Conservation (phyloP, 30 jellyfish, hydroid and myxozoan genomes). For the Catostylus mosaicus region DNA sequence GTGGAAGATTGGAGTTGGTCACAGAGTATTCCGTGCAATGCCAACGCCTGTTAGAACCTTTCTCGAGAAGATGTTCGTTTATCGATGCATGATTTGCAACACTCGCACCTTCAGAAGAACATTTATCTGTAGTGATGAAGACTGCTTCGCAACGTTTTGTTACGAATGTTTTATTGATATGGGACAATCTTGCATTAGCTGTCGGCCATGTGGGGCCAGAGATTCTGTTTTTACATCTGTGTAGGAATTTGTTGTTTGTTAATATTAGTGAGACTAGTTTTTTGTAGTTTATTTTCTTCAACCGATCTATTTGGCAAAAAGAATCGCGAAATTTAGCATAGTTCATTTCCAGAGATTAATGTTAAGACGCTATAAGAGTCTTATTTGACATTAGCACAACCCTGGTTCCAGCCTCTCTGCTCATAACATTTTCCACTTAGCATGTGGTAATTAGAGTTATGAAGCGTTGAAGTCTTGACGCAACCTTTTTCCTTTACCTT, state of each 20-base stretch:
- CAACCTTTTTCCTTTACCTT: too few species aligned
- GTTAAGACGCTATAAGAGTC: not conserved
- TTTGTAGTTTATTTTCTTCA: not conserved
- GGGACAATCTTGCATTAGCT: conserved; percentile 84
- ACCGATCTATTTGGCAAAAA: not conserved
- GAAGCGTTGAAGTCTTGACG: too few species aligned
- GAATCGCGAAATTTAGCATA: not conserved
- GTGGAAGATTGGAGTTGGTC: conserved; percentile 62
- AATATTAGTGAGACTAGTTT: not conserved
- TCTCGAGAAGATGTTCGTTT: conserved; percentile 52
- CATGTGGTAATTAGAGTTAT: too few species aligned
- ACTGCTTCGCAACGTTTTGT: conserved; percentile 87
- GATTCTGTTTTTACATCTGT: conserved; percentile 64
- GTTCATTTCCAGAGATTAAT: not conserved
- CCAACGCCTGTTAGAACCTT: conserved; percentile 51
- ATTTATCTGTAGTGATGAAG: conserved; percentile 67
- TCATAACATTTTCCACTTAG: too few species aligned
- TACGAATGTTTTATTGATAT: conserved; percentile 90
- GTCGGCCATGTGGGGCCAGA: conserved; percentile 63
- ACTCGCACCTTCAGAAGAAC: conserved; percentile 64
- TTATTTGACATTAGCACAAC: too few species aligned
- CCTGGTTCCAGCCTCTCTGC: too few species aligned
- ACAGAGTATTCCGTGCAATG: conserved; percentile 56
- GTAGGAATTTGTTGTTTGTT: not conserved
- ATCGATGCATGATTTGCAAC: conserved; percentile 93